Conservation (phyloP, 37 sponge, comb jelly and placozoan genomes). For the Oscarella lobularis region DNA sequence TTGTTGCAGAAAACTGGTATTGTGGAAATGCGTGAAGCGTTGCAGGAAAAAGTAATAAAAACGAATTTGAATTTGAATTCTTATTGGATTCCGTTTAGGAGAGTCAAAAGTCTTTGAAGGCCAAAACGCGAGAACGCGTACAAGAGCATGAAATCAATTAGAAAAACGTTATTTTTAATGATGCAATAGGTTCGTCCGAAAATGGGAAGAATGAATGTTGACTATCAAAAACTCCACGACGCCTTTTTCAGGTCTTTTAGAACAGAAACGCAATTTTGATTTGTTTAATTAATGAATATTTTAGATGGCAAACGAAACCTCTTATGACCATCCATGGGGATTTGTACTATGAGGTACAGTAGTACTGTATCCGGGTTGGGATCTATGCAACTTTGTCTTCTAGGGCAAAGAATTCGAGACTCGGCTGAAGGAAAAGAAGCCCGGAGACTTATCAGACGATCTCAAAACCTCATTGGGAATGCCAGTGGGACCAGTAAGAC, state of each 20-base stretch:
- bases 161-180: background rate
- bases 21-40: slow-evolving; percentile 93
- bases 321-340: slow-evolving; percentile 87
- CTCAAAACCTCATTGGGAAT: slow-evolving; percentile 81
- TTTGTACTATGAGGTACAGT: slow-evolving; percentile 75
- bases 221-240: slow-evolving; percentile 98
- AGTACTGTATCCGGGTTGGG: background rate
- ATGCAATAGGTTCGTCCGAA: slow-evolving; percentile 54
- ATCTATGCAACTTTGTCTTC: background rate
- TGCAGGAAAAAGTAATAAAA: slow-evolving; percentile 62
- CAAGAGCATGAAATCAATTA: background rate
- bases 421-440: slow-evolving; percentile 77
- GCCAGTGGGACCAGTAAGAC: slow-evolving; percentile 77
- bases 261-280: background rate
- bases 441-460: slow-evolving; percentile 86
- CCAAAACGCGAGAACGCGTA: slow-evolving; percentile 76
- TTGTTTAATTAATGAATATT: background rate
- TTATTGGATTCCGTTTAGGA: slow-evolving; percentile 51
- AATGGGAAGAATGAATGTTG: slow-evolving; percentile 93
- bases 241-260: slow-evolving; percentile 80
- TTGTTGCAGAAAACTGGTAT: slow-evolving; percentile 72
- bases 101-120: slow-evolving; percentile 71
- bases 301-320: slow-evolving; percentile 96
- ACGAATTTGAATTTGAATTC: background rate
- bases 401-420: slow-evolving; percentile 98